Evolutionary conservation across 2,797 vertebrate species (phyloP), one percentile per base, ranked within the genome.

Genomic region (Pseudochirops cupreus): DNA sequence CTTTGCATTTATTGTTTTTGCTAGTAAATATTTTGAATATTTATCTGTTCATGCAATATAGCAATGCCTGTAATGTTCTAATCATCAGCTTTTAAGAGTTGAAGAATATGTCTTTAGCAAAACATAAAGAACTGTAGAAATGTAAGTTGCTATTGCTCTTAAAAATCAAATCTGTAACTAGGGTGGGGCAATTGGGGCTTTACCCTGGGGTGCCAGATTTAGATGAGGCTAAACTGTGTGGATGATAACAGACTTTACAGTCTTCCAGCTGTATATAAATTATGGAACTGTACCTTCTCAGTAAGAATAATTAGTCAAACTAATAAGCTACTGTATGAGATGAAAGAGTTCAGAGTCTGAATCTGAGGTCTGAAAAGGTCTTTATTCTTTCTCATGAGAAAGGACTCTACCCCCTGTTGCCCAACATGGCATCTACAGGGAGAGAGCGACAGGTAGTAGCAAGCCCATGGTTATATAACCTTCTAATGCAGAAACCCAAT

Each of bases 1-100:
- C 4, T 91, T 62, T 46, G 18, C 7, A 91, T 96, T 94, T 54
- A 93, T 21, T 96, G 12, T 95, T 94, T 96, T 96, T 53, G 55
- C 7, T 94, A 50, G 59, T 90, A 67, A 94, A 56, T 74, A 95
- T 50, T 55, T 92, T 92, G 28, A 91, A 28, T 94, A 33, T 94
- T 93, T 89, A 59, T 93, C 56, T 93, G 29, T 33, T 95, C 87
- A 2, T 82, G 39, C 21, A 82, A 46, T 82, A 82, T 46, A 24
- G 46, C 67, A 74, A 74, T 46, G 0, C 2, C 9, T 46, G 31
- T 11, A 6, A 82, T 82, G 21, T 82, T 46, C 39, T 91, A 67
- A 95, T 39, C 10, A 55, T 74, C 50, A 29, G 53, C 14, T 58
- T 50, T 90, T 92, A 90, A 92, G 39, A 54, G 2, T 11, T 26